These are phyloP conservation scores for Alexandromys fortis DNA, from an alignment of 2,113 vertebrate species.

Conservation along the genomic window DNA sequence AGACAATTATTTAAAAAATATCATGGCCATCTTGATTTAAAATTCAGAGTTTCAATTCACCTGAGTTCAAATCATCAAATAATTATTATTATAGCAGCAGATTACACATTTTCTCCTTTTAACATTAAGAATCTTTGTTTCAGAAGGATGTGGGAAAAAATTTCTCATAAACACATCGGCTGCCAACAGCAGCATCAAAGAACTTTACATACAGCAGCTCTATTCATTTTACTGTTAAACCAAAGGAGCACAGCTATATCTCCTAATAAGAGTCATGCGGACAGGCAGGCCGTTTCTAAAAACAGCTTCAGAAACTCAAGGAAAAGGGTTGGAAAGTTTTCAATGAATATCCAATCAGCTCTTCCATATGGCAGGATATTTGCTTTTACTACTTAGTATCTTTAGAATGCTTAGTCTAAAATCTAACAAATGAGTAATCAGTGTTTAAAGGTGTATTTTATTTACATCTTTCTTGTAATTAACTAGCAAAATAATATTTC, in stretches of 20 bases:
- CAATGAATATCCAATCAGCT: neutral
- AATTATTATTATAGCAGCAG: neutral
- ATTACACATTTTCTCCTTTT: constrained; percentile 33
- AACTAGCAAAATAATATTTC: constrained; percentile 48
- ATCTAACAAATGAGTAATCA: constrained; percentile 1
- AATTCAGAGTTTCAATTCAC: constrained; percentile 50
- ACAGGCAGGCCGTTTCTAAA: neutral
- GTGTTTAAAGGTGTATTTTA: constrained; percentile 20
- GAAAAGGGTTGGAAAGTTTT: constrained; percentile 17
- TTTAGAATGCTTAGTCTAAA: constrained; percentile 42
- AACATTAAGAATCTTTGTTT: constrained; percentile 34
- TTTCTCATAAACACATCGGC: constrained; percentile 51
- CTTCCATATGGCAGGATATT: neutral
- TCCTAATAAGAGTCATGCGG: neutral
- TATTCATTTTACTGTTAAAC: neutral
- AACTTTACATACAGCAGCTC: neutral
- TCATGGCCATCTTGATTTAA: neutral
- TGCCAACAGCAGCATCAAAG: constrained; percentile 2
- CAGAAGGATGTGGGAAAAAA: constrained; percentile 47
- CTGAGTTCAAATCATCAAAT: constrained; percentile 33
- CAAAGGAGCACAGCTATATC: neutral
- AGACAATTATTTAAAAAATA: constrained; percentile 38
- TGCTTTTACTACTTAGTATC: neutral
- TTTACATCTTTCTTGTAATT: constrained; percentile 7
- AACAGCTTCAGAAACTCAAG: constrained; percentile 36